Conservation (phyloP, 1,140 invertebrate species). For the Rhizoglyphus robini region DNA sequence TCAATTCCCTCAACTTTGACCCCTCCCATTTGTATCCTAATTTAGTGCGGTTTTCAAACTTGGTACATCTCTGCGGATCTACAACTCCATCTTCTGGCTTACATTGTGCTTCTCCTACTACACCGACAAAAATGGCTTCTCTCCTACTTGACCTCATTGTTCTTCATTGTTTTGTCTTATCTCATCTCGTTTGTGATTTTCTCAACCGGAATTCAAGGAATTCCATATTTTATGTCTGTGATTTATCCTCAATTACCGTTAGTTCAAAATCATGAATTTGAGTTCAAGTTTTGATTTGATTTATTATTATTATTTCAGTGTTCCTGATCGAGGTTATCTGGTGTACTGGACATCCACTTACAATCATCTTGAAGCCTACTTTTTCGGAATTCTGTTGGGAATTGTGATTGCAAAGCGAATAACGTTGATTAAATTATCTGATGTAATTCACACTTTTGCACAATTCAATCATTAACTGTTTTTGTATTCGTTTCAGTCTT, state of each 20-base stretch:
- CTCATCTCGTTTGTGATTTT: not conserved
- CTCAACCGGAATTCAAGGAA: not conserved
- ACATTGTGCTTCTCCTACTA: slow-evolving; percentile 6
- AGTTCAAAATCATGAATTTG: too few relatives aligned
- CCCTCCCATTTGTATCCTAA: too few relatives aligned
- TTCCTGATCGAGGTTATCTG: not conserved
- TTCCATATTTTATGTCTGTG: not conserved
- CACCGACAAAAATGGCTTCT: not conserved
- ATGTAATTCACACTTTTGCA: slow-evolving; percentile 2
- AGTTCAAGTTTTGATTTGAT: too few relatives aligned
- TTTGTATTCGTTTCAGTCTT: not conserved
- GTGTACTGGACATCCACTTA: slow-evolving; percentile 7
- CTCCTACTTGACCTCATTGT: not conserved
- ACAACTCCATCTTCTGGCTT: slow-evolving; percentile 20
- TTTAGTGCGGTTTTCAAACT: slow-evolving; percentile 23
- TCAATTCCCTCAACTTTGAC: too few relatives aligned
- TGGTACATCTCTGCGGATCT: slow-evolving; percentile 25
- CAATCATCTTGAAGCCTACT: slow-evolving; percentile 16
- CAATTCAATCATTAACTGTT: not conserved
- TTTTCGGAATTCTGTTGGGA: slow-evolving; percentile 5
- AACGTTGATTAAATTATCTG: not conserved
- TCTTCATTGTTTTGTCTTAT: not conserved
- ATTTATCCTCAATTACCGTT: slow-evolving; percentile 10
- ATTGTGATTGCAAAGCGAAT: not conserved
- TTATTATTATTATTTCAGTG: not conserved